phyloP scores from a whole-genome alignment of 1,140 invertebrate species.

The Halictus rubicundus region DNA sequence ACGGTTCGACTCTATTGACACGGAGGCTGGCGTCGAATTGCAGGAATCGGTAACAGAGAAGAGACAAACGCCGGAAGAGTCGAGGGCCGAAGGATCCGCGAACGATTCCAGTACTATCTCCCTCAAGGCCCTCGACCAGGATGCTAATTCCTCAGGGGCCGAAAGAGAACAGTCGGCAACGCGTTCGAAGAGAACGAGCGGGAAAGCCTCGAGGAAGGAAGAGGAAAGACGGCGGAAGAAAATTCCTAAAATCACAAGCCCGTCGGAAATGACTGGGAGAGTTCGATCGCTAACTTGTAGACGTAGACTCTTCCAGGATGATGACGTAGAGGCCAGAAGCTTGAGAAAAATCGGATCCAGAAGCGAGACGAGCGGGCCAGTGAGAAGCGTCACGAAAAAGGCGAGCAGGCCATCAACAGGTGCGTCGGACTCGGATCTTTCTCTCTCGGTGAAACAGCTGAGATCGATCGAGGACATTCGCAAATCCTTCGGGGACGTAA shows the following conservation, averaged over 20 bases:
- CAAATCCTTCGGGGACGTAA: conserved; percentile 54
- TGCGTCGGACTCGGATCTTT: not conserved
- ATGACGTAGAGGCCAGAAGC: conserved; percentile 26
- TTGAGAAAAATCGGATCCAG: not conserved
- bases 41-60: not conserved
- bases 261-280: conserved; percentile 38
- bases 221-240: not conserved
- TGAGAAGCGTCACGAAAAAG: no score
- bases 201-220: not conserved
- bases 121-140: conserved; percentile 3
- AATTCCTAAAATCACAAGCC: conserved; percentile 32
- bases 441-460: conserved; percentile 40
- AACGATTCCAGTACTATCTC: conserved; percentile 9
- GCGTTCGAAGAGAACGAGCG: not conserved
- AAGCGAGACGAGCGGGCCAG: no score
- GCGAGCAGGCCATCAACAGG: not conserved
- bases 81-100: not conserved
- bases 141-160: not conserved
- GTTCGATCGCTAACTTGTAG: conserved; percentile 55
- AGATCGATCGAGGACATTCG: conserved; percentile 68
- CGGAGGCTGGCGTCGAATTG: conserved; percentile 28
- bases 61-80: conserved; percentile 7
- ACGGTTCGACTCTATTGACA: conserved; percentile 63
- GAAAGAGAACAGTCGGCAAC: not conserved
- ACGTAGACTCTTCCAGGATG: conserved; percentile 57